Percentiles rank a stretch among this genome's conserved stretches.
These are phyloP conservation scores for Watsonalla binaria DNA, from an alignment of 2,888 invertebrate species.

Conservation along the genomic window DNA sequence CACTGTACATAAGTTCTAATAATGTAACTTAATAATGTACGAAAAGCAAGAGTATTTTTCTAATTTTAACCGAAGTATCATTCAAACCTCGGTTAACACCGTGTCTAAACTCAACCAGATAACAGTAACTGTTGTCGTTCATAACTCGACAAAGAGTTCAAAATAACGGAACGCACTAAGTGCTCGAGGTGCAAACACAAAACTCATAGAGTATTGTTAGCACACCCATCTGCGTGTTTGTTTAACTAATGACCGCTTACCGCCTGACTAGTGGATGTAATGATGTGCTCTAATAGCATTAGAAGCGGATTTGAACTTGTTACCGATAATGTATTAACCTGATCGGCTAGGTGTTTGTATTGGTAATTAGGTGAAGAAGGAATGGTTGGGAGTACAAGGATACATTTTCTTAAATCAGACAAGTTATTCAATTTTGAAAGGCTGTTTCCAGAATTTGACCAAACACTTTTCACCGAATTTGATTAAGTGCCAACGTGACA, in stretches of 20 bases:
- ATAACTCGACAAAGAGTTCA: background rate
- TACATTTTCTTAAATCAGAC: too few relatives aligned
- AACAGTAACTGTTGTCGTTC: background rate
- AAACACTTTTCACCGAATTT: too few relatives aligned
- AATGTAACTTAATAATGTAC: too few relatives aligned
- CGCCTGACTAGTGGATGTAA: slow-evolving; percentile 11
- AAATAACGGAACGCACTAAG: slow-evolving; percentile 25
- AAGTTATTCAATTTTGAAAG: too few relatives aligned
- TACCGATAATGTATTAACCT: slow-evolving; percentile 1
- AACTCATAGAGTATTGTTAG: slow-evolving; percentile 20
- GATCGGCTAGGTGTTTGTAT: slow-evolving; percentile 6
- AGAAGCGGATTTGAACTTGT: background rate
- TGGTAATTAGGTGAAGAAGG: slow-evolving; percentile 9
- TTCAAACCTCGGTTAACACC: too few relatives aligned
- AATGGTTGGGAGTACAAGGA: slow-evolving; percentile 2
- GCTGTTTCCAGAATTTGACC: too few relatives aligned
- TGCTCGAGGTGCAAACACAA: slow-evolving; percentile 21
- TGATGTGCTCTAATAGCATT: background rate
- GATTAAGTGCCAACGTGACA: too few relatives aligned
- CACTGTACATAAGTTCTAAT: too few relatives aligned
- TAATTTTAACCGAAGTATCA: too few relatives aligned
- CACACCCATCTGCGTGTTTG: slow-evolving; percentile 25
- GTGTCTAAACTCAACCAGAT: background rate
- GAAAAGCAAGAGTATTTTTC: too few relatives aligned
- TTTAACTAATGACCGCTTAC: slow-evolving; percentile 27